Evolutionary conservation across 2,113 vertebrate genomes (phyloP).

Genomic region (Canis aureus): DNA sequence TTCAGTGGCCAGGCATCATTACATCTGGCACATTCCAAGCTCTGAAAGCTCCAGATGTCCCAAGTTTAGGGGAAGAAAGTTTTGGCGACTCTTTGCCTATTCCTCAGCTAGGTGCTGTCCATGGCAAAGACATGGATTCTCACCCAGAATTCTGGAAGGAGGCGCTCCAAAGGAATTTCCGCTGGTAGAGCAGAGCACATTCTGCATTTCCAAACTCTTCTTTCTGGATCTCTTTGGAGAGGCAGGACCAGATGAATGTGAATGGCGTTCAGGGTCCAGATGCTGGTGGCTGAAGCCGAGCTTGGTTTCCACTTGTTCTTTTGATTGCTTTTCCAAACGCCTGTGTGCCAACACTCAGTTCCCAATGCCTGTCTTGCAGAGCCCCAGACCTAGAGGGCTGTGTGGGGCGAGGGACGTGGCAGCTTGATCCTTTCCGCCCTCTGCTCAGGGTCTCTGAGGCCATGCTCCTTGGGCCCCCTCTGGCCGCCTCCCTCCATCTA

Average conservation of each 20-base stretch:
- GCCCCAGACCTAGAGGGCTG: background rate
- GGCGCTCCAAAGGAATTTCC: background rate
- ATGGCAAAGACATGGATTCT: background rate
- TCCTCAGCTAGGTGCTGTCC: background rate
- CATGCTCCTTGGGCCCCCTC: background rate
- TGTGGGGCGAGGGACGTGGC: background rate
- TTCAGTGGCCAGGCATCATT: background rate
- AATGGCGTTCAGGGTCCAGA: background rate
- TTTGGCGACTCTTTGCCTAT: background rate
- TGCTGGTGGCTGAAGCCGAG: background rate
- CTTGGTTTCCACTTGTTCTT: background rate
- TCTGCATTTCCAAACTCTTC: background rate
- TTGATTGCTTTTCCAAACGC: background rate
- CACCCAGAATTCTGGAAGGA: background rate
- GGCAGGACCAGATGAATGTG: background rate
- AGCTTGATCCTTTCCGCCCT: background rate
- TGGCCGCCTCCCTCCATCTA: background rate
- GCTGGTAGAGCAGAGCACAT: background rate
- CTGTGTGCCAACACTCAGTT: background rate
- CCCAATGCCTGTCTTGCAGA: background rate
- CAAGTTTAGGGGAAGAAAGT: background rate
- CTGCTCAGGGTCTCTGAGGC: background rate
- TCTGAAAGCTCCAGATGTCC: background rate
- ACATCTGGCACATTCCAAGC: background rate
- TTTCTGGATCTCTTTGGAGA: background rate